phyloP scores from a whole-genome alignment of 2,797 vertebrate species.

The Monodelphis domestica region DNA sequence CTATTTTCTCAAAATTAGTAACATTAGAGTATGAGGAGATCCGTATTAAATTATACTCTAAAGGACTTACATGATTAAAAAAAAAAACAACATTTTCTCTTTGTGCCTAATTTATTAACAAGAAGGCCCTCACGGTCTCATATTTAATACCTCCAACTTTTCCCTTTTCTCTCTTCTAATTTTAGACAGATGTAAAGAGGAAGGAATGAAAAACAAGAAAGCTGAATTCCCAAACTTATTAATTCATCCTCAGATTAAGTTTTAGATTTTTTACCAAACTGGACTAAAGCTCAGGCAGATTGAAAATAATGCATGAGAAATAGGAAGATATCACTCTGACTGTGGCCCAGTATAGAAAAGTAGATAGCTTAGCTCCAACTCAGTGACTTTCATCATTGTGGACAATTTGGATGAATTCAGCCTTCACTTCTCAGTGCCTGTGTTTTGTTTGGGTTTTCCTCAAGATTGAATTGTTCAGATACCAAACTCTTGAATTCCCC shows the following conservation, averaged over 20 bases:
- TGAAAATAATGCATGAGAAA: not conserved
- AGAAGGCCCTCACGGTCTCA: not conserved
- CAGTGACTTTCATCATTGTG: not conserved
- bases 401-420: not conserved
- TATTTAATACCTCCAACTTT: not conserved
- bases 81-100: not conserved
- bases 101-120: not conserved
- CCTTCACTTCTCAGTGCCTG: not conserved
- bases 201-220: slow-evolving; percentile 7
- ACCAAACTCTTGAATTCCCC: not conserved
- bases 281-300: not conserved
- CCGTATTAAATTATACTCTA: not conserved
- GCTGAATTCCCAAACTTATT: not conserved
- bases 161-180: not conserved
- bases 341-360: not conserved
- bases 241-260: not conserved
- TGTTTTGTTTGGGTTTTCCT: not conserved
- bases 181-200: not conserved
- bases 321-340: not conserved
- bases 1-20: not conserved
- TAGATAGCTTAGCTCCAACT: not conserved
- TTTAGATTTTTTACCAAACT: slow-evolving; percentile 3
- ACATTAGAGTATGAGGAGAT: not conserved
- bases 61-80: slow-evolving; percentile 24
- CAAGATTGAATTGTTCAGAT: not conserved